phyloP scores from a whole-genome alignment of 2,797 vertebrate genomes.

The Channa striata region DNA sequence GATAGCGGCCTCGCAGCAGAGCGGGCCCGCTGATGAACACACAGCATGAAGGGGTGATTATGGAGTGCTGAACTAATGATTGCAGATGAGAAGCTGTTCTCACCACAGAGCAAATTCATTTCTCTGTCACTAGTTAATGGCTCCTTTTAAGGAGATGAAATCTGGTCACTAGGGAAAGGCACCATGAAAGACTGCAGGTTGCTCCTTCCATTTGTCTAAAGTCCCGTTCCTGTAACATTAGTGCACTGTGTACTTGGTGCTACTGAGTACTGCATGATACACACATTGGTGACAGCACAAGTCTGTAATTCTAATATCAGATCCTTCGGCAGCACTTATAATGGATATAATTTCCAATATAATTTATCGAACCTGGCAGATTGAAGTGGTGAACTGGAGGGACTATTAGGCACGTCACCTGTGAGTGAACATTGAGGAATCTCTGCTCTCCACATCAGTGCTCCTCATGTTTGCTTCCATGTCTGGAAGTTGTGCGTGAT shows the following conservation, averaged over 20 bases:
- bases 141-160: conserved; percentile 82
- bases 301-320: conserved; percentile 47
- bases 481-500: conserved; percentile 43
- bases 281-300: conserved; percentile 12
- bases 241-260: conserved; percentile 5
- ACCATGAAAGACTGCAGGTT: conserved; percentile 66
- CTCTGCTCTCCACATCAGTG: conserved; percentile 17
- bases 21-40: conserved; percentile 76
- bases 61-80: conserved; percentile 84
- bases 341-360: too few species aligned
- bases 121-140: conserved; percentile 81
- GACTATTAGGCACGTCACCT: conserved; percentile 65
- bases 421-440: conserved; percentile 64
- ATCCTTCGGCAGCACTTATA: conserved; percentile 63
- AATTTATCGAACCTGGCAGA: conserved; percentile 73
- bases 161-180: conserved; percentile 71
- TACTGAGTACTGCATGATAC: not conserved
- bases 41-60: conserved; percentile 79
- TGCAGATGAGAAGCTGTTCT: conserved; percentile 80
- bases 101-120: conserved; percentile 77
- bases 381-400: conserved; percentile 68
- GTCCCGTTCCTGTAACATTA: conserved; percentile 38
- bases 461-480: conserved; percentile 34
- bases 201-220: conserved; percentile 64
- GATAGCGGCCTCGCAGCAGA: conserved; percentile 75